Evolutionary conservation across 2,888 invertebrate species (phyloP).

Genomic region (Perithous albicinctus): DNA sequence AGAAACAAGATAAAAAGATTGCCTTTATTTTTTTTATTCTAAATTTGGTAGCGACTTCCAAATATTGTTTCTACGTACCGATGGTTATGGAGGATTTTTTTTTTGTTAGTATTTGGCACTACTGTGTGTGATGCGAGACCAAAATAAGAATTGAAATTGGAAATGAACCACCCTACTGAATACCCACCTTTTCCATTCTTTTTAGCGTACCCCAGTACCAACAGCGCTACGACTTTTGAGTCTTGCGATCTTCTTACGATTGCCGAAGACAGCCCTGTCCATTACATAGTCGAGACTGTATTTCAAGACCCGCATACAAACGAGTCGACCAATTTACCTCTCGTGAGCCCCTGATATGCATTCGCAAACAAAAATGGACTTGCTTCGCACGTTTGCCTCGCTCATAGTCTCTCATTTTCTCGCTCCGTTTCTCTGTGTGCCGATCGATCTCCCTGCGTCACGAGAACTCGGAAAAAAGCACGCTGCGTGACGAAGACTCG

Average conservation of each 20-base stretch:
- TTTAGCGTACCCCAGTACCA: neutral
- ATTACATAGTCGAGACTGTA: slow-evolving; percentile 19
- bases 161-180: too few relatives aligned
- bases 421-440: slow-evolving; percentile 1
- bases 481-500: slow-evolving; percentile 53
- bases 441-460: slow-evolving; percentile 22
- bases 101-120: too few relatives aligned
- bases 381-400: neutral
- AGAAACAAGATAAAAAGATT: too few relatives aligned
- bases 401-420: slow-evolving; percentile 28
- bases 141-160: too few relatives aligned
- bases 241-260: slow-evolving; percentile 1
- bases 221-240: neutral
- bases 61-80: too few relatives aligned
- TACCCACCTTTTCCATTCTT: too few relatives aligned
- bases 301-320: slow-evolving; percentile 39
- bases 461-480: slow-evolving; percentile 37
- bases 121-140: too few relatives aligned
- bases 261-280: neutral
- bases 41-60: too few relatives aligned
- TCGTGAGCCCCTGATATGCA: slow-evolving; percentile 2
- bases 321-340: slow-evolving; percentile 14
- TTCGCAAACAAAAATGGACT: slow-evolving; percentile 34
- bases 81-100: too few relatives aligned
- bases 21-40: too few relatives aligned